phyloP scores from a whole-genome alignment of 2,888 invertebrate genomes.

The Papilio elwesi region DNA sequence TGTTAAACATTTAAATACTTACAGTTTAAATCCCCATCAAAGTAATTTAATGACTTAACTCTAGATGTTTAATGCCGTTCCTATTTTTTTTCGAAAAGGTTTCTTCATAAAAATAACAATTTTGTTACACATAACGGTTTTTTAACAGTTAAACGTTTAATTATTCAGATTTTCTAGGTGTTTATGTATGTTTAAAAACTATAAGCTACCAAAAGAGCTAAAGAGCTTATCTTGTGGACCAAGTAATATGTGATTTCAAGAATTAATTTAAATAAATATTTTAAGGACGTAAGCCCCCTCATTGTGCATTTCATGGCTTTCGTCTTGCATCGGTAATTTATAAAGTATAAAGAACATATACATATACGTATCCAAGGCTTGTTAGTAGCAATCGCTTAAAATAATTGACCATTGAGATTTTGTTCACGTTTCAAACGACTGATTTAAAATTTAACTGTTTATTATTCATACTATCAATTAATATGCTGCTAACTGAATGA shows the following conservation, averaged over 20 bases:
- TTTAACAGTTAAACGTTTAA: not conserved
- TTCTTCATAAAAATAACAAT: slow-evolving; percentile 22
- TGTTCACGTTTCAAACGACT: slow-evolving; percentile 6
- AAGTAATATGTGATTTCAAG: too few species aligned
- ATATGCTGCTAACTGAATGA: slow-evolving; percentile 3
- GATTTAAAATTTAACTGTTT: slow-evolving; percentile 12
- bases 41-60: slow-evolving; percentile 30
- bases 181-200: not conserved
- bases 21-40: slow-evolving; percentile 30
- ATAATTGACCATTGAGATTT: slow-evolving; percentile 10
- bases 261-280: not conserved
- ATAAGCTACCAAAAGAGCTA: not conserved
- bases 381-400: not conserved
- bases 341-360: too few species aligned
- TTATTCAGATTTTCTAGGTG: not conserved
- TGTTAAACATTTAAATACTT: slow-evolving; percentile 25
- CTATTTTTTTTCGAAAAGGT: too few species aligned
- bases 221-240: too few species aligned
- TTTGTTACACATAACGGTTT: not conserved
- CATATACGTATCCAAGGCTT: too few species aligned
- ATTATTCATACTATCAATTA: slow-evolving; percentile 13
- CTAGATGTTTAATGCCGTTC: not conserved
- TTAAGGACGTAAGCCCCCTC: not conserved
- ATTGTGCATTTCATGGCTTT: too few species aligned
- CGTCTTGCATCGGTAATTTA: too few species aligned